phyloP scores from a whole-genome alignment of 2,797 vertebrate genomes.

The Steatocranus sp. region DNA sequence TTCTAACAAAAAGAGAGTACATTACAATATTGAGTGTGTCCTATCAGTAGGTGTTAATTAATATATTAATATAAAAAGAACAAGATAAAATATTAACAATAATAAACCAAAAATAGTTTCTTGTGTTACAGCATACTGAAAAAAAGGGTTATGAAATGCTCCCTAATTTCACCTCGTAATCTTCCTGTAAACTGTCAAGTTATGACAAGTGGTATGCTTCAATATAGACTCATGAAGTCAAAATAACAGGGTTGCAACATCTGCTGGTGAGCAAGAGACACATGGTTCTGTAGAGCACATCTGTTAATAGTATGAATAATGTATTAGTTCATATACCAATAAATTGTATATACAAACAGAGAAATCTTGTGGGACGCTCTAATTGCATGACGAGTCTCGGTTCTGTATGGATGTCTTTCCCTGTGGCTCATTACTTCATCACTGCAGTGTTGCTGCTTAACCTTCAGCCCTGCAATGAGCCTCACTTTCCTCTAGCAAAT shows the following conservation, averaged over 20 bases:
- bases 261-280: background rate
- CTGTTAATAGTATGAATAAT: background rate
- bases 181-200: background rate
- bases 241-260: background rate
- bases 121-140: background rate
- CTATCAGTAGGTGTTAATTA: background rate
- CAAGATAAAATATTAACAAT: background rate
- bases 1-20: background rate
- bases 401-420: background rate
- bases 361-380: background rate
- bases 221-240: background rate
- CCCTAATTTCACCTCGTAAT: background rate
- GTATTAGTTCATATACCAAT: background rate
- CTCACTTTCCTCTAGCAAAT: conserved; percentile 41
- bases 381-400: background rate
- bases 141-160: background rate
- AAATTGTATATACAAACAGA: background rate
- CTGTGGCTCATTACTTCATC: conserved; percentile 49
- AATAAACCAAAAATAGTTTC: background rate
- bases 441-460: conserved; percentile 20
- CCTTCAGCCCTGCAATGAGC: conserved; percentile 28
- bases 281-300: background rate
- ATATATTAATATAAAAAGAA: background rate
- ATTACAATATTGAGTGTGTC: background rate
- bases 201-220: background rate